Conservation (phyloP, 2,113 vertebrate species). For the Diadophis punctatus region DNA sequence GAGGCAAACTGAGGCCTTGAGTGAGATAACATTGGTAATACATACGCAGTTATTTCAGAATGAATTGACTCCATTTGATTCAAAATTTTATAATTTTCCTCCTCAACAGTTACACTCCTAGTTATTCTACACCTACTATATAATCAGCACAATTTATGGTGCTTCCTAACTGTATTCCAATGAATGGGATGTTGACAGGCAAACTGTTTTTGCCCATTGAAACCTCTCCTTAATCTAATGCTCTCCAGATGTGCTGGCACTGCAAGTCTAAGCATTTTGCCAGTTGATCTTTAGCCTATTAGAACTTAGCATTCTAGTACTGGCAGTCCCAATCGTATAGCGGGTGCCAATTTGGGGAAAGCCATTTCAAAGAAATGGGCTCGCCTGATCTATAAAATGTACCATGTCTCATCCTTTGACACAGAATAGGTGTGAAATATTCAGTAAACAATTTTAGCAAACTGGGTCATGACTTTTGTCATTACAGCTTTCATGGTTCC, state of each 20-base stretch:
- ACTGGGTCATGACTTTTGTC: neutral
- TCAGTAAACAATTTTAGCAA: neutral
- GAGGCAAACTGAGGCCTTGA: neutral
- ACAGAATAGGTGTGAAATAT: neutral
- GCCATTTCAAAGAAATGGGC: neutral
- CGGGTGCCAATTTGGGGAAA: neutral
- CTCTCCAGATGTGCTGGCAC: neutral
- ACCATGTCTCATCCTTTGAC: neutral
- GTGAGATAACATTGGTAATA: no score
- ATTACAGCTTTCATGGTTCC: conserved; percentile 32
- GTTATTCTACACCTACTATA: neutral
- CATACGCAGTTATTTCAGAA: neutral
- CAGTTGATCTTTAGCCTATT: neutral
- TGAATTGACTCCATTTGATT: no score
- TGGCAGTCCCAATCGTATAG: neutral
- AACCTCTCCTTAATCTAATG: neutral
- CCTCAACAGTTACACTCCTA: no score
- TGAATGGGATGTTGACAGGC: neutral
- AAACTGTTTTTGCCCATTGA: neutral
- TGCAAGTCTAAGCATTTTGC: neutral
- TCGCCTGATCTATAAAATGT: neutral
- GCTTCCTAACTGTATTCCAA: neutral
- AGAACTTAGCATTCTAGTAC: neutral
- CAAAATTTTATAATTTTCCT: neutral
- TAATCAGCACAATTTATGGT: neutral